phyloP scores from a whole-genome alignment of 2,113 vertebrate species.

The Ceyx margarethae region DNA sequence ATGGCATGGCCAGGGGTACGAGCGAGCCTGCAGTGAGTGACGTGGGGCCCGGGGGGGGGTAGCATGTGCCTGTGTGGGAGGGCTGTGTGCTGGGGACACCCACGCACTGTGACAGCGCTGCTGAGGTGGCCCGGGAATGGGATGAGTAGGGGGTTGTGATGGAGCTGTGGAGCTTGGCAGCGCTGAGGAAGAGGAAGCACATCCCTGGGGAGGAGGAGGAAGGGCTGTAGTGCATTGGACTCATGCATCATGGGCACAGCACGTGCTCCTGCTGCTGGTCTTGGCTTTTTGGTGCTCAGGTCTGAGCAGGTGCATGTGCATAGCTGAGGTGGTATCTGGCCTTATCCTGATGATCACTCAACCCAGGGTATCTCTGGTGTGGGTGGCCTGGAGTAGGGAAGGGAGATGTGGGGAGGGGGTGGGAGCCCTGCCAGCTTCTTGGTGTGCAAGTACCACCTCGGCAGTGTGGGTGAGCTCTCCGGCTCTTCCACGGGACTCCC shows the following conservation, averaged over 20 bases:
- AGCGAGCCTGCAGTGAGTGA: not conserved
- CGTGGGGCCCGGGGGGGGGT: not conserved
- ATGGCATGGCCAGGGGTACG: not conserved
- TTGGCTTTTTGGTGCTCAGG: not conserved
- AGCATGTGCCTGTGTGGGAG: not conserved
- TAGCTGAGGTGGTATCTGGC: not conserved
- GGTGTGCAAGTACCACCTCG: fast-evolving
- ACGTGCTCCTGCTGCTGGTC: not conserved
- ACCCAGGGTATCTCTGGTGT: fast-evolving
- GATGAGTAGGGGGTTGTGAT: not conserved
- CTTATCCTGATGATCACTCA: fast-evolving
- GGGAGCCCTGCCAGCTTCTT: not conserved
- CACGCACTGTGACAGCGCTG: not conserved
- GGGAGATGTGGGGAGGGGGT: fast-evolving
- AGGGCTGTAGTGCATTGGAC: not conserved
- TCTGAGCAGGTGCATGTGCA: fast-evolving
- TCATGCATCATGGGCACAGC: fast-evolving
- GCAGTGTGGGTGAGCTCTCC: not conserved
- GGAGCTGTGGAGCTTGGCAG: not conserved
- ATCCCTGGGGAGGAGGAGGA: not conserved
- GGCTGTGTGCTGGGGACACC: slow-evolving; percentile 1
- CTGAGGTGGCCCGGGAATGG: not conserved
- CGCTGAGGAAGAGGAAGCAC: not conserved
- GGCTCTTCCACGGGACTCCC: not conserved
- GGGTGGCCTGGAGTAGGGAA: not conserved